phyloP scores from a whole-genome alignment of 1,140 invertebrate genomes.

The Lanistes nyassanus region DNA sequence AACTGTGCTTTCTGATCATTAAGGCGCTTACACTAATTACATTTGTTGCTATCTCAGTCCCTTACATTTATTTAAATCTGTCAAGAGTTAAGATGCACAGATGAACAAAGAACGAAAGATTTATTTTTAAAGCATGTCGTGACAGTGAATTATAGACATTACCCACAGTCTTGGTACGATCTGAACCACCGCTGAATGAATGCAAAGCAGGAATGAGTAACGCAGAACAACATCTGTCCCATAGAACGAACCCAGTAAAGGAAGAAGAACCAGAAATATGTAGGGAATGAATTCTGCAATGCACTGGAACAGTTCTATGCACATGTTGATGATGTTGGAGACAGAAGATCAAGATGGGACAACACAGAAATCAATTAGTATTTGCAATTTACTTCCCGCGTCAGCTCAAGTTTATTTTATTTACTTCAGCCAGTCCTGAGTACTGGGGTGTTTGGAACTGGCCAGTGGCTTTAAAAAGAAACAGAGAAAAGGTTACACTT shows the following conservation, averaged over 20 bases:
- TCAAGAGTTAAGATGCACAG: neutral
- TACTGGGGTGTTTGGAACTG: no score
- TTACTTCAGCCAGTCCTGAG: no score
- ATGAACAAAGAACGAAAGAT: neutral
- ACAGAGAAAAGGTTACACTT: no score
- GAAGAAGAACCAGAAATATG: constrained; percentile 39
- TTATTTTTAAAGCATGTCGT: neutral
- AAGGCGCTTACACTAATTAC: no score
- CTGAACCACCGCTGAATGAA: constrained; percentile 31
- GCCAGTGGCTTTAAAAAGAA: no score
- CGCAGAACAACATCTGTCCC: constrained; percentile 43
- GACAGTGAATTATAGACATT: constrained; percentile 15
- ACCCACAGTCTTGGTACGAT: constrained; percentile 37
- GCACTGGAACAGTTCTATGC: constrained; percentile 31
- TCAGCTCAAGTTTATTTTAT: no score
- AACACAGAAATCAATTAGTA: no score
- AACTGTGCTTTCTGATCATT: no score
- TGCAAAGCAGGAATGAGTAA: constrained; percentile 36
- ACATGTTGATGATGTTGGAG: constrained; percentile 31
- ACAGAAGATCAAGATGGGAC: no score
- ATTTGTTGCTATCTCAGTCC: no score
- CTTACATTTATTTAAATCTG: no score
- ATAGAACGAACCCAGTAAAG: constrained; percentile 41
- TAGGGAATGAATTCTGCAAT: constrained; percentile 44
- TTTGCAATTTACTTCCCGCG: no score